phyloP scores from a whole-genome alignment of 2,888 invertebrate genomes.

The Atethmia centrago region DNA sequence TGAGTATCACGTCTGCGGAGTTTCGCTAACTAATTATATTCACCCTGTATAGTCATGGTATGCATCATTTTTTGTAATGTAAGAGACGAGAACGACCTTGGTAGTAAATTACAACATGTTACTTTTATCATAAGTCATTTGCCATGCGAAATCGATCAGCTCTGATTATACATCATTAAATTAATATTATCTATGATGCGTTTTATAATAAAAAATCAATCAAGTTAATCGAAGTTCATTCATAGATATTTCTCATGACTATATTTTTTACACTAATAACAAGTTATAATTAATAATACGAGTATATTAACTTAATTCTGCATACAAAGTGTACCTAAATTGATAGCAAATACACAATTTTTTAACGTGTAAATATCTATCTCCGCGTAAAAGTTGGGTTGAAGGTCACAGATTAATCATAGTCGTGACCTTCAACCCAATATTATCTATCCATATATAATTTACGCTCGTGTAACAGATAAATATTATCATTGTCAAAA shows the following conservation, averaged over 20 bases:
- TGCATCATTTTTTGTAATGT: too few relatives aligned
- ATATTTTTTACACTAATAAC: neutral
- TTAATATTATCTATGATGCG: neutral
- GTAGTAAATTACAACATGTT: neutral
- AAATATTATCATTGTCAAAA: neutral
- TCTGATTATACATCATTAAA: neutral
- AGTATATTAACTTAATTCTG: neutral
- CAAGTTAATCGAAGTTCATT: neutral
- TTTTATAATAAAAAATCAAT: neutral
- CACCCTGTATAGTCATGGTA: too few relatives aligned
- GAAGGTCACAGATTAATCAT: too few relatives aligned
- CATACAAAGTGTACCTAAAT: neutral
- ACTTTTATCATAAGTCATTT: neutral
- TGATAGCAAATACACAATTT: neutral
- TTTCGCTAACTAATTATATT: too few relatives aligned
- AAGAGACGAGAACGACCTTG: neutral
- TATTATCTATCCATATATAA: neutral
- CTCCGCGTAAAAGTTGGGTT: too few relatives aligned
- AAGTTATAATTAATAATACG: neutral
- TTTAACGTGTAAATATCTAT: too few relatives aligned
- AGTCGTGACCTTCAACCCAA: neutral
- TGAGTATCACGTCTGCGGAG: too few relatives aligned
- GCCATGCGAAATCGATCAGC: neutral
- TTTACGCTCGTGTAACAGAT: neutral
- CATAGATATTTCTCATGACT: neutral